phyloP scores from a whole-genome alignment of 2,888 invertebrate species.

The Trichopoda pennipes region DNA sequence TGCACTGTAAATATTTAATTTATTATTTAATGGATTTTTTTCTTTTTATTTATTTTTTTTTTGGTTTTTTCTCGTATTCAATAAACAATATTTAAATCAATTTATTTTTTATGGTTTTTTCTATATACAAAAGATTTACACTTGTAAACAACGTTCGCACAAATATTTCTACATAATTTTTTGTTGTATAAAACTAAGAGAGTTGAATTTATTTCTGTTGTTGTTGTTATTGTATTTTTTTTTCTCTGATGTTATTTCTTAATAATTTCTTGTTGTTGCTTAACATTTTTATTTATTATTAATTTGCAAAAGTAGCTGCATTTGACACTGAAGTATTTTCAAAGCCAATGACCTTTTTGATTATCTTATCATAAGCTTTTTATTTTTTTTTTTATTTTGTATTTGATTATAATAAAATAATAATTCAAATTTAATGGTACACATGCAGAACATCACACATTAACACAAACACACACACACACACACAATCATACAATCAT shows the following conservation, averaged over 20 bases:
- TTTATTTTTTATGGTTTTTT: conserved; percentile 57
- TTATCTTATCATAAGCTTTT: conserved; percentile 65
- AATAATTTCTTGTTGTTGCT: conserved; percentile 28
- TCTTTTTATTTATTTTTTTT: too few relatives aligned
- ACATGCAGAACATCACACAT: neutral
- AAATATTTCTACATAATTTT: neutral
- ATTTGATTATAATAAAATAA: conserved; percentile 11
- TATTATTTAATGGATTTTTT: conserved; percentile 42
- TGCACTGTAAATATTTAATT: conserved; percentile 55
- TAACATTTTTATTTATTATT: conserved; percentile 30
- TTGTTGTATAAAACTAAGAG: too few relatives aligned
- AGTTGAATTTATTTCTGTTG: too few relatives aligned
- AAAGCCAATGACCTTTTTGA: conserved; percentile 63
- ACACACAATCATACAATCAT: neutral
- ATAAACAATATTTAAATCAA: conserved; percentile 63
- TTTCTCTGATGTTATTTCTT: conserved; percentile 47
- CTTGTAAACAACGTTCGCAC: neutral
- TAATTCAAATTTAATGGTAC: conserved; percentile 26
- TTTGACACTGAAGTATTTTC: conserved; percentile 64
- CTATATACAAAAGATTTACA: conserved; percentile 52
- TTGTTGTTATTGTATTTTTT: neutral
- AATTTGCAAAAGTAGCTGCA: conserved; percentile 60
- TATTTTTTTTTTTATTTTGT: conserved; percentile 40
- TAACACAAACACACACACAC: neutral
- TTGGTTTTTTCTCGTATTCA: neutral